Percentiles rank a stretch among this genome's conserved stretches.
Evolutionary conservation across 2,888 invertebrate species (phyloP).

Genomic region (Chirona hameri): DNA sequence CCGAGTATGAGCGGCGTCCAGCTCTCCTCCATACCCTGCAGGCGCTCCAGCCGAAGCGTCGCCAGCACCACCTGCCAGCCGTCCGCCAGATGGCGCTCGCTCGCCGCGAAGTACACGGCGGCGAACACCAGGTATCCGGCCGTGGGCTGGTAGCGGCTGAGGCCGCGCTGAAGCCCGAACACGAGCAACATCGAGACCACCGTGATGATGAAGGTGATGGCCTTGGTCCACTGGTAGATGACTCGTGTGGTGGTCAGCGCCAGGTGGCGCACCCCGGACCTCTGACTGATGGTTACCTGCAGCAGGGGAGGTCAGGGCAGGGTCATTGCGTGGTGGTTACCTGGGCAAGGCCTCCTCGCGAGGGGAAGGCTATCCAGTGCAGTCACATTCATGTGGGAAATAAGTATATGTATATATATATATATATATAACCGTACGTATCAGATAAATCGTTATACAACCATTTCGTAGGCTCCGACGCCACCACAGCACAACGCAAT

Average conservation of each 20-base stretch:
- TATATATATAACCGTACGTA: too few species aligned
- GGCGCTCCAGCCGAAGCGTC: slow-evolving; percentile 62
- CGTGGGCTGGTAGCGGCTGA: slow-evolving; percentile 69
- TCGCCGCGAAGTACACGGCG: slow-evolving; percentile 65
- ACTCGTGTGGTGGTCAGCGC: slow-evolving; percentile 78
- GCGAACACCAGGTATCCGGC: slow-evolving; percentile 62
- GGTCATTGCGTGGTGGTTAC: too few species aligned
- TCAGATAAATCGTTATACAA: too few species aligned
- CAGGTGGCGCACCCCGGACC: slow-evolving; percentile 68
- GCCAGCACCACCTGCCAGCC: slow-evolving; percentile 57
- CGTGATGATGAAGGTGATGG: slow-evolving; percentile 72
- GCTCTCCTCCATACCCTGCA: slow-evolving; percentile 66
- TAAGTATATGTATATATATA: too few species aligned
- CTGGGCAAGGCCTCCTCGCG: too few species aligned
- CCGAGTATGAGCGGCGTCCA: slow-evolving; percentile 58
- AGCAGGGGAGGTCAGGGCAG: too few species aligned
- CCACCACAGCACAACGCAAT: too few species aligned
- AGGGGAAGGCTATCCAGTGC: too few species aligned
- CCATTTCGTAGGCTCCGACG: too few species aligned
- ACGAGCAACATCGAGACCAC: slow-evolving; percentile 70
- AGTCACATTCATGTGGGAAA: too few species aligned
- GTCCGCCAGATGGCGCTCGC: slow-evolving; percentile 66
- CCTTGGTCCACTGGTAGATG: slow-evolving; percentile 76
- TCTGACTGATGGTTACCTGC: slow-evolving; percentile 67
- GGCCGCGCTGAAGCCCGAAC: slow-evolving; percentile 68